Conservation (phyloP, 2,888 invertebrate genomes). For the Diabrotica balteata region DNA sequence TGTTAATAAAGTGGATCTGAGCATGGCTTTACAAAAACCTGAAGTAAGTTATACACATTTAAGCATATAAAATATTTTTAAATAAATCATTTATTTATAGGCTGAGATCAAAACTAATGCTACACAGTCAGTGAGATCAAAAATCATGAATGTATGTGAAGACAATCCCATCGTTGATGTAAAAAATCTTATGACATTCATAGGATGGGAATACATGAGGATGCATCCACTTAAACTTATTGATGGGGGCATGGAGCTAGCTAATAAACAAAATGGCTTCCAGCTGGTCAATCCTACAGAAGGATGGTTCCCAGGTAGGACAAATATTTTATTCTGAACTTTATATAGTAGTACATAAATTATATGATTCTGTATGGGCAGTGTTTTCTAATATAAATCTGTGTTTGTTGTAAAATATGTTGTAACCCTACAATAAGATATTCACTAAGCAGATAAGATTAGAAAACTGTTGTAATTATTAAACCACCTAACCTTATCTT, state of each 20-base stretch:
- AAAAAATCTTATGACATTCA: conserved; percentile 75
- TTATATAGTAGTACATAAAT: too few species aligned
- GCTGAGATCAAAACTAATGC: conserved; percentile 84
- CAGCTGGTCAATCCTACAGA: conserved; percentile 87
- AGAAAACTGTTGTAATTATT: too few species aligned
- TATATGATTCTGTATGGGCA: too few species aligned
- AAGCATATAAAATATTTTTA: background rate
- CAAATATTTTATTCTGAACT: background rate
- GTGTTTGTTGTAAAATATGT: too few species aligned
- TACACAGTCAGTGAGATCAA: conserved; percentile 81
- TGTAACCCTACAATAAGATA: too few species aligned
- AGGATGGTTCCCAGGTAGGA: conserved; percentile 82
- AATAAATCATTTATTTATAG: conserved; percentile 60
- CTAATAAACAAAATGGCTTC: conserved; percentile 82
- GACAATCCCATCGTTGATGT: conserved; percentile 75
- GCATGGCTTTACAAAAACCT: conserved; percentile 74
- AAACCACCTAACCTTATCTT: too few species aligned
- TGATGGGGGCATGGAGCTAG: conserved; percentile 76
- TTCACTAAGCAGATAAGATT: too few species aligned
- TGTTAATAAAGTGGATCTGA: conserved; percentile 79
- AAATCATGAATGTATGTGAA: conserved; percentile 83
- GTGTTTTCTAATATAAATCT: too few species aligned
- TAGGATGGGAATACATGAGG: conserved; percentile 85
- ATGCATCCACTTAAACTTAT: conserved; percentile 72
- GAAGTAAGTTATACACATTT: conserved; percentile 66